Conservation (phyloP, 1,140 invertebrate species). For the Radopholus similis region DNA sequence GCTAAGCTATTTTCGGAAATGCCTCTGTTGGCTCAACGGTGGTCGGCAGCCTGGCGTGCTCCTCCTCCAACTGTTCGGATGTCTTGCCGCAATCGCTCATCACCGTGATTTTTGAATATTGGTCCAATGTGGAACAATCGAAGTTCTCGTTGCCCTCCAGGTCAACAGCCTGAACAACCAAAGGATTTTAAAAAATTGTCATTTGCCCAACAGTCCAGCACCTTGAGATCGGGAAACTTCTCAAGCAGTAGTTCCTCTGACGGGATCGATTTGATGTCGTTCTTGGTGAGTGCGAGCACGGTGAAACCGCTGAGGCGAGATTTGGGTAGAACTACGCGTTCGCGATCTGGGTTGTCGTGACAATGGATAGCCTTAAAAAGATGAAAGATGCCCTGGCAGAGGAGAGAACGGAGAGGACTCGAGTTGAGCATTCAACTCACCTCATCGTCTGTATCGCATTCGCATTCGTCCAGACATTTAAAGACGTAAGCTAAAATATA, state of each 20-base stretch:
- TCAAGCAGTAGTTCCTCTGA: constrained; percentile 32
- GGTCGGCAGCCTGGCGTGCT: constrained; percentile 18
- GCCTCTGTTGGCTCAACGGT: constrained; percentile 25
- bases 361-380: constrained; percentile 26
- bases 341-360: constrained; percentile 33
- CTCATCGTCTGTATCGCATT: constrained; percentile 45
- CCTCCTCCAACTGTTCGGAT: constrained; percentile 11
- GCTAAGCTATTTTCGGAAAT: constrained; percentile 1
- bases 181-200: constrained; percentile 1
- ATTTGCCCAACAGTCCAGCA: constrained; percentile 9
- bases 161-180: constrained; percentile 33
- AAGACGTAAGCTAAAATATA: constrained; percentile 38
- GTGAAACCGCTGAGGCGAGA: constrained; percentile 34
- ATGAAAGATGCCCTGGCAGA: no score
- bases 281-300: constrained; percentile 38
- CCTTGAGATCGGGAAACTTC: constrained; percentile 43
- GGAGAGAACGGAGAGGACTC: neutral
- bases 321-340: constrained; percentile 20
- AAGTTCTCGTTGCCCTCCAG: constrained; percentile 37
- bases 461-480: constrained; percentile 32
- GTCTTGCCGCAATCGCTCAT: constrained; percentile 37
- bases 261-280: constrained; percentile 36
- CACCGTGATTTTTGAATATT: constrained; percentile 31
- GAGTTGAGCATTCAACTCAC: neutral
- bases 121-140: constrained; percentile 36